Conservation (phyloP, 2,888 invertebrate species). For the Eudasyphora cyanicolor region DNA sequence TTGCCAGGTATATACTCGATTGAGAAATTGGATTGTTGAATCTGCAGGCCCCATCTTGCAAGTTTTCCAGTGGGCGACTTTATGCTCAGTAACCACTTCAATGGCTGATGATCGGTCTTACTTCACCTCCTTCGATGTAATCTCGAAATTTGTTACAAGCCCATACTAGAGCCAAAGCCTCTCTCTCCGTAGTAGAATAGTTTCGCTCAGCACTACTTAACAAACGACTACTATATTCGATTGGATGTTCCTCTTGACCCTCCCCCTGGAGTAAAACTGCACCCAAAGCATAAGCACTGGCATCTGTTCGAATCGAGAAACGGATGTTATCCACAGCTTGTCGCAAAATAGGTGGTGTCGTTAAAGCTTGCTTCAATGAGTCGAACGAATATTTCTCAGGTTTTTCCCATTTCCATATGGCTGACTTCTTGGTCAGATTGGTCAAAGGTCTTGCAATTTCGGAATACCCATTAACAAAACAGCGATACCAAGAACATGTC, state of each 20-base stretch:
- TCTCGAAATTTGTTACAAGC: too few relatives aligned
- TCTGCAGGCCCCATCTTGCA: slow-evolving; percentile 78
- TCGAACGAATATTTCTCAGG: neutral
- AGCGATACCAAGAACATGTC: neutral
- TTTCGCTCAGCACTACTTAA: too few relatives aligned
- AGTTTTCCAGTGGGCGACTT: slow-evolving; percentile 78
- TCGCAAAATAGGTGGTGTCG: neutral
- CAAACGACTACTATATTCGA: too few relatives aligned
- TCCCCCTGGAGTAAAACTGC: too few relatives aligned
- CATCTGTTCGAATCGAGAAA: neutral
- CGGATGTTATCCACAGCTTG: neutral
- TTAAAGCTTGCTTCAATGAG: neutral
- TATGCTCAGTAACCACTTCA: slow-evolving; percentile 74
- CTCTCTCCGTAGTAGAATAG: too few relatives aligned
- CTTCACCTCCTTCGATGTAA: slow-evolving; percentile 75
- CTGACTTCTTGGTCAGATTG: too few relatives aligned
- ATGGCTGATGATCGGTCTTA: slow-evolving; percentile 79
- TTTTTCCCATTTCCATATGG: neutral
- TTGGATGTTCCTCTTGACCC: too few relatives aligned
- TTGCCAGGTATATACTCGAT: slow-evolving; percentile 76
- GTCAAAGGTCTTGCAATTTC: too few relatives aligned
- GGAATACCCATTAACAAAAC: neutral
- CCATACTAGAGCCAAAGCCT: too few relatives aligned
- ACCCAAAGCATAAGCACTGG: slow-evolving; percentile 10
- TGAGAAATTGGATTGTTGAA: slow-evolving; percentile 76